Base-by-base conservation (phyloP, 2,797 vertebrate genomes). In the Mus minutoides region DNA sequence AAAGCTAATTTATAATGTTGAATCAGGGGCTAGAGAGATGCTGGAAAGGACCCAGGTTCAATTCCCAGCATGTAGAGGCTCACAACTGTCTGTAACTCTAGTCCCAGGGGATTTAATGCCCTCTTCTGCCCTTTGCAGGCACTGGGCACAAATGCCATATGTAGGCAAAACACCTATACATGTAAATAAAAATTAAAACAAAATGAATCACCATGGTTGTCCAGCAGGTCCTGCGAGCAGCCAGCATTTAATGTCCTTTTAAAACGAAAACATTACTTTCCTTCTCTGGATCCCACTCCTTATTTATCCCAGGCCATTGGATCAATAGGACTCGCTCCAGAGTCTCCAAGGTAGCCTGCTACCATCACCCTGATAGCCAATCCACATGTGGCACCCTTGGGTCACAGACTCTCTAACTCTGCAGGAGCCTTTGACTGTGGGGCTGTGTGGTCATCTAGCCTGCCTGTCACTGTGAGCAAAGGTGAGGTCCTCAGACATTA, bases 251-350 rank as follows among this genome's bases (percentile, higher is more conserved):
- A 29, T 16, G 54, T 34, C n/a, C 60, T 90, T 37, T 78, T 86
- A 62, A 56, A 77, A 7, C 88, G 17, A 34, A 2, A 96, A 16
- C 71, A 87, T 14, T 0, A 40, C n/a, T 71, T 58, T 3, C 37
- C 24, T 54, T 14, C 17, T 58, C 11, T 54, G 52, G 60, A 62
- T 9, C 13, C 69, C 0, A 31, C 22, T 4, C 0, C 69, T 46
- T 67, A 19, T 67, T 0, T 8, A 22, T 22, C 37, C 22, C 1
- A 67, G 12, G 16, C 9, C 12, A 80, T n/a, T 43, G 17, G 69
- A 8, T 37, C 34, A 10, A 92, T 40, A 11, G 0, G 0, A 5
- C 17, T 7, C 37, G 9, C 67, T 26, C 21, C 0, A 2, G 22
- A 3, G 76, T 60, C 64, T 37, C 60, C 71, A 40, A 88, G 60